phyloP scores from a whole-genome alignment of 2,888 invertebrate species.

The Agonopterix heracliana region DNA sequence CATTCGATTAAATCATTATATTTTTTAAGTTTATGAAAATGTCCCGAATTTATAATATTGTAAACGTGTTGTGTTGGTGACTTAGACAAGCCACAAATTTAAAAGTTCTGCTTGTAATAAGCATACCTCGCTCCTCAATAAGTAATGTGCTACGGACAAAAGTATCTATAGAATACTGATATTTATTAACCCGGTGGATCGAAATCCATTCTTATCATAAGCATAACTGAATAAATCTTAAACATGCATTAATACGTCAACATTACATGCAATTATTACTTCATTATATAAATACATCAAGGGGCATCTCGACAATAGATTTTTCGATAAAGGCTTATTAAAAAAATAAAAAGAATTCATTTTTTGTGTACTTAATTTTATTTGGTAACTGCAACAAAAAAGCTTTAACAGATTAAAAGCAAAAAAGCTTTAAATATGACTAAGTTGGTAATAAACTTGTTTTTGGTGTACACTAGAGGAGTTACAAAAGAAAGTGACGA shows the following conservation, averaged over 20 bases:
- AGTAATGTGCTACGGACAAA: constrained; percentile 20
- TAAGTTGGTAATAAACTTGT: constrained; percentile 3
- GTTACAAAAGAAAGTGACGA: not conserved
- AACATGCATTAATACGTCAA: constrained; percentile 15
- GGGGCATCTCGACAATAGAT: constrained; percentile 2
- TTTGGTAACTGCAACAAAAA: constrained; percentile 66
- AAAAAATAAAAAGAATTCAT: constrained; percentile 39
- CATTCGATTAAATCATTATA: no score
- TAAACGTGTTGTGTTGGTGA: no score
- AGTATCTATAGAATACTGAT: constrained; percentile 20
- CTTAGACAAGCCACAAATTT: no score
- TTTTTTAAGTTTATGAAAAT: no score
- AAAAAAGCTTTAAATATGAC: constrained; percentile 35
- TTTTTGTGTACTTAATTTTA: constrained; percentile 59
- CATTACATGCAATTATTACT: constrained; percentile 10
- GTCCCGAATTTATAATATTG: no score
- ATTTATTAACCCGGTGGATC: constrained; percentile 10
- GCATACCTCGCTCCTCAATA: constrained; percentile 12
- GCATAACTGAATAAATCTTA: constrained; percentile 14
- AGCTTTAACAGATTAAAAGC: constrained; percentile 15
- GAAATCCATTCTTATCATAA: constrained; percentile 8
- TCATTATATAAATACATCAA: constrained; percentile 5
- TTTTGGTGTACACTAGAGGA: constrained; percentile 8
- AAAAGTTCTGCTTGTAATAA: constrained; percentile 13
- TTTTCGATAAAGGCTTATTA: constrained; percentile 6